Conservation (phyloP, 1,140 invertebrate species). For the Lycorma delicatula region DNA sequence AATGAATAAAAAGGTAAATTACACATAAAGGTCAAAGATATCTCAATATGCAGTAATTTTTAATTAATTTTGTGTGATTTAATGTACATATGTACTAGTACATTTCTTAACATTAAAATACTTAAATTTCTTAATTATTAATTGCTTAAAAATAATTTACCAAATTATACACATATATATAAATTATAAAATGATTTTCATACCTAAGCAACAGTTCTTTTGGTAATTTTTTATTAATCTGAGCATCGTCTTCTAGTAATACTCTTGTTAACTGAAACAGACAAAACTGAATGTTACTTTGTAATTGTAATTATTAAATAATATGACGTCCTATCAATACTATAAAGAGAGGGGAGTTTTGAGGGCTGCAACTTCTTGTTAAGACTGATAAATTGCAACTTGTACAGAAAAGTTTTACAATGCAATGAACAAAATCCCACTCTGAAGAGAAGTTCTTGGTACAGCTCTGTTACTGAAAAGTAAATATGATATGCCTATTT, state of each 20-base stretch:
- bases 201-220: conserved; percentile 86
- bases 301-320: too few relatives aligned
- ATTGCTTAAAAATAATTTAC: not conserved
- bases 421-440: too few relatives aligned
- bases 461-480: too few relatives aligned
- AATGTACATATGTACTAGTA: not conserved
- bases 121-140: not conserved
- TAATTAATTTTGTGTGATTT: not conserved
- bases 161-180: not conserved
- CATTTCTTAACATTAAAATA: not conserved
- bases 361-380: too few relatives aligned
- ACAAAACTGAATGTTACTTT: too few relatives aligned
- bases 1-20: not conserved
- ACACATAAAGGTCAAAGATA: not conserved
- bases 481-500: too few relatives aligned
- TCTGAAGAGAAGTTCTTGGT: too few relatives aligned
- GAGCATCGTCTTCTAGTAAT: conserved; percentile 69
- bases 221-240: conserved; percentile 93
- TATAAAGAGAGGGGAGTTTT: too few relatives aligned
- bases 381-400: too few relatives aligned
- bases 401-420: too few relatives aligned
- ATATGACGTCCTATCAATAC: too few relatives aligned
- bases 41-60: not conserved
- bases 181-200: conserved; percentile 2
- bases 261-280: conserved; percentile 44